Base-by-base conservation (phyloP, 1,140 invertebrate genomes). In the Orussus abietinus region DNA sequence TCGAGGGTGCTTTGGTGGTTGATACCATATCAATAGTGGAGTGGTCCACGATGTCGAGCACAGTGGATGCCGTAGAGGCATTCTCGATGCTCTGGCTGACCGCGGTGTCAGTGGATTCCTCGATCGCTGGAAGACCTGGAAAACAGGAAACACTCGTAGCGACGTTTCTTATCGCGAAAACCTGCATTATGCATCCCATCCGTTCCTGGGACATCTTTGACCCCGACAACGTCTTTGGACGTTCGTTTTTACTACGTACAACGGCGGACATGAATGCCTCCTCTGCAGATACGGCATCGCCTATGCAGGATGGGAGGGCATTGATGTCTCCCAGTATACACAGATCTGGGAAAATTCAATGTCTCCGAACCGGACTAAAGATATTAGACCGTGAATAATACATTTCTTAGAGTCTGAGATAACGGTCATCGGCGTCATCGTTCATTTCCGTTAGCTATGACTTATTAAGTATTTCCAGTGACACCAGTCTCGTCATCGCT, bases 11-110 rank as follows among this genome's bases (percentile, higher is more conserved):
- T 7, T 52, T 57, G 3, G 59, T 59, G 12, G 56, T 59, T 11
- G 62, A 59, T 43, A 64, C 20, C 15, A 66, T 43, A 26, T 65
- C 60, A 32, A 26, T 26, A 3, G 37, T 43, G 15, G 37, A 11
- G 12, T 26, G 28, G 19, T 28, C 37, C 6, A 29, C 37, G 21
- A 39, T 17, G 17, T 39, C 37, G 19, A 29, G 20, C 15, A 28
- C 28, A 11, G 15, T 34, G 5, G 31, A 1, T 31, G 29, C n/a
- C 11, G 28, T 19, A 11, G 7, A 7, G 10, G 35, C 17, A 14
- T 13, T 38, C 9, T 25, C 21, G 6, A 26, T 13, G 12, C 22
- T 18, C 6, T 13, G 10, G n/a, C 3, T 7, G 7, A 13, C 19
- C 4, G 29, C 14, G 3, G 19, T 15, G 32, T 32, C 12, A 7